Evolutionary conservation across 23 tunicate genomes (phyloP).

Genomic region (Phallusia fumigata): DNA sequence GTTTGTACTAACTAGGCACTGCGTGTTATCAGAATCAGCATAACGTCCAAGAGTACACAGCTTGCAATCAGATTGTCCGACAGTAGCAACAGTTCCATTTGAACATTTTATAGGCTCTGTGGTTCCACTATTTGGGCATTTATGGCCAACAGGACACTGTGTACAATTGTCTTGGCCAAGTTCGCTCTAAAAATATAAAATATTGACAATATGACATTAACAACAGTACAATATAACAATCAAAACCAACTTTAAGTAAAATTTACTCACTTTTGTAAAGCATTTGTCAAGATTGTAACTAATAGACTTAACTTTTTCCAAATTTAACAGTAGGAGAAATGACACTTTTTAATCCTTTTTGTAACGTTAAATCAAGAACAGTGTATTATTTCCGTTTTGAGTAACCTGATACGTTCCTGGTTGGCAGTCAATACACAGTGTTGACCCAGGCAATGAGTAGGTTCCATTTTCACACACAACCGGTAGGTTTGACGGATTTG

Average conservation of each 20-base stretch:
- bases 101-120: slow-evolving; percentile 36
- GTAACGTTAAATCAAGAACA: not conserved
- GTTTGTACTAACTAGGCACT: slow-evolving; percentile 37
- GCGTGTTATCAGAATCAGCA: slow-evolving; percentile 33
- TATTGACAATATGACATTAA: not conserved
- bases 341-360: not conserved
- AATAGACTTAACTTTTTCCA: no score
- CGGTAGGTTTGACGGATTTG: slow-evolving; percentile 25
- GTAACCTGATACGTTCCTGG: slow-evolving; percentile 73
- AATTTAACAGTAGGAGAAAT: not conserved
- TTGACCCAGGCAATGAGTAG: slow-evolving; percentile 43
- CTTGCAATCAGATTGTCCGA: slow-evolving; percentile 45
- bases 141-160: slow-evolving; percentile 34
- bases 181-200: not conserved
- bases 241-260: not conserved
- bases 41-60: slow-evolving; percentile 40
- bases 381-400: not conserved
- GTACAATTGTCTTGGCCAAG: slow-evolving; percentile 39
- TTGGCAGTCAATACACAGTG: slow-evolving; percentile 48
- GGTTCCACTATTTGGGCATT: slow-evolving; percentile 34
- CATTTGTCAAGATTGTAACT: not conserved
- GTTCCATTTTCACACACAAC: slow-evolving; percentile 44
- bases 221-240: not conserved
- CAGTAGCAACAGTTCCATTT: slow-evolving; percentile 28
- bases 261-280: not conserved